Evolutionary conservation across 2,113 vertebrate species (phyloP).

Genomic region (Caloenas nicobarica): DNA sequence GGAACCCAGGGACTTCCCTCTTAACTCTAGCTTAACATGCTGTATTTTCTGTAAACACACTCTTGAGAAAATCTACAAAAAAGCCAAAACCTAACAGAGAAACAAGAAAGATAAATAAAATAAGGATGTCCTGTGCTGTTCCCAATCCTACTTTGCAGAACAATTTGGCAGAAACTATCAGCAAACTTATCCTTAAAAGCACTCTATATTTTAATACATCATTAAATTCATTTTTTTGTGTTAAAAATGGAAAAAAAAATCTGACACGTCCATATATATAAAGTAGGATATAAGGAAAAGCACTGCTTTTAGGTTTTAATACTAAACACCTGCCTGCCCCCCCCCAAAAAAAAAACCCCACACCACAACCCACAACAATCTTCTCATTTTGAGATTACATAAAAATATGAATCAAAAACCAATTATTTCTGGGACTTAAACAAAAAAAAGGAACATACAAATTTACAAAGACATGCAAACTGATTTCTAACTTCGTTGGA

Average conservation of each 20-base stretch:
- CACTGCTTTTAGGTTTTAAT: neutral
- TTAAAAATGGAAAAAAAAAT: neutral
- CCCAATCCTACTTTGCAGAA: neutral
- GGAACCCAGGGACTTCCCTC: neutral
- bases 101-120: neutral
- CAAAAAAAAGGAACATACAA: neutral
- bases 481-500: constrained; percentile 7
- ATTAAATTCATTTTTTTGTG: neutral
- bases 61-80: neutral
- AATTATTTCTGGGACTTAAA: neutral
- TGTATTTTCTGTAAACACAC: neutral
- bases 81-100: neutral
- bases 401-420: neutral
- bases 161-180: neutral
- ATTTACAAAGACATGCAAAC: neutral
- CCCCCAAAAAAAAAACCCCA: neutral
- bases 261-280: neutral
- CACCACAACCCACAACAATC: too few species aligned
- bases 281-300: neutral
- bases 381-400: neutral
- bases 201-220: neutral
- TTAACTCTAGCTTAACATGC: neutral
- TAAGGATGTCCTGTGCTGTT: neutral
- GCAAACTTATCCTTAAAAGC: neutral
- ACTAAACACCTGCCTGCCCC: too few species aligned